Evolutionary conservation across 2,113 vertebrate genomes (phyloP).

Genomic region (Nannospalax galili): DNA sequence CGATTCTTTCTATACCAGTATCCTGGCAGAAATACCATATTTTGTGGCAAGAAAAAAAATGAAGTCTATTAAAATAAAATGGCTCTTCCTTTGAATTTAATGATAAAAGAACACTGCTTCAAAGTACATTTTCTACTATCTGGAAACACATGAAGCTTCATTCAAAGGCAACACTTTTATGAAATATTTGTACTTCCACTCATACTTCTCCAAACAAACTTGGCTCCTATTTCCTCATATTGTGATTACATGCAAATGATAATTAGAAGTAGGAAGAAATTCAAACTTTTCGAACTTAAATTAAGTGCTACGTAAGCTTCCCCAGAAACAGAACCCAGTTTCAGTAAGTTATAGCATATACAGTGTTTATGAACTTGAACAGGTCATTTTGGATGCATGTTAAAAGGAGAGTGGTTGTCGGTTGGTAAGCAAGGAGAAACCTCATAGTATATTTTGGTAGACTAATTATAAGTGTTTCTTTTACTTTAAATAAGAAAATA

Average conservation of each 20-base stretch:
- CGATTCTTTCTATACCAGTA: constrained; percentile 55
- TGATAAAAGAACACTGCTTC: constrained; percentile 8
- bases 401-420: not conserved
- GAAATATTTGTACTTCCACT: not conserved
- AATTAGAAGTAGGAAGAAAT: not conserved
- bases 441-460: not conserved
- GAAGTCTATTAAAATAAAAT: constrained; percentile 38
- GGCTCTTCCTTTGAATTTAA: constrained; percentile 50
- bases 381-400: not conserved
- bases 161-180: not conserved
- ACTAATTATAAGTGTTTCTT: not conserved
- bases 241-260: constrained; percentile 29
- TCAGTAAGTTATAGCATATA: not conserved
- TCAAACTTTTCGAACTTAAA: constrained; percentile 49
- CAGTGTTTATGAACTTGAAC: not conserved
- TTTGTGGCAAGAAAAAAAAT: constrained; percentile 60
- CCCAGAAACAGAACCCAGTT: constrained; percentile 35
- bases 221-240: not conserved
- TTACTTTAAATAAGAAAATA: constrained; percentile 16
- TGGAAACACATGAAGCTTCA: constrained; percentile 15
- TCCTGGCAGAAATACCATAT: constrained; percentile 60
- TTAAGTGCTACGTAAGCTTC: constrained; percentile 25
- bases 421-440: not conserved
- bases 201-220: not conserved
- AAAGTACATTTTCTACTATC: constrained; percentile 23